Conservation (phyloP, 2,797 vertebrate genomes). For the Rhadinocentrus ornatus region DNA sequence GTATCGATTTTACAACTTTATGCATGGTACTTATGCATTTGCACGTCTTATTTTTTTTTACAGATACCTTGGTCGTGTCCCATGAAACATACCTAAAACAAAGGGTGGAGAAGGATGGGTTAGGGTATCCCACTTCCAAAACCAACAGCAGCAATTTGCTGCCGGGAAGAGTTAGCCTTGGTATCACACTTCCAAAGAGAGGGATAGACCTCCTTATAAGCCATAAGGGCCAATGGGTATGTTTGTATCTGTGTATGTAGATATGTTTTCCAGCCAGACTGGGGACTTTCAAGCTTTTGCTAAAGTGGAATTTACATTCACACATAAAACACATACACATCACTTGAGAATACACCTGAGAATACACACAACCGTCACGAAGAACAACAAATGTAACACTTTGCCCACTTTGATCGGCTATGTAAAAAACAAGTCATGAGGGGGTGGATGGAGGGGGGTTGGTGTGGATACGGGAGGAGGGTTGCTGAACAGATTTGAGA, state of each 20-base stretch:
- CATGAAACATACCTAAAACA: constrained; percentile 56
- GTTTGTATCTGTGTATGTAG: constrained; percentile 46
- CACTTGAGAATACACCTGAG: constrained; percentile 61
- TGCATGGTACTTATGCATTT: constrained; percentile 28
- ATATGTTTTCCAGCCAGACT: constrained; percentile 59
- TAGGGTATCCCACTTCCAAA: constrained; percentile 52
- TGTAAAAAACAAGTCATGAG: constrained; percentile 54
- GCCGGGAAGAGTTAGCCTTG: constrained; percentile 73
- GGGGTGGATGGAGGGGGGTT: not conserved
- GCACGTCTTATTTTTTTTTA: constrained; percentile 33
- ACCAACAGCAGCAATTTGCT: constrained; percentile 69
- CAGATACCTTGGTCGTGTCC: constrained; percentile 48
- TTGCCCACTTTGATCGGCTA: constrained; percentile 75
- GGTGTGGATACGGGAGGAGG: constrained; percentile 46
- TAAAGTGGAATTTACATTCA: constrained; percentile 52
- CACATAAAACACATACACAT: constrained; percentile 34
- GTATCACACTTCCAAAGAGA: constrained; percentile 77
- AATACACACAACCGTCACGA: constrained; percentile 66
- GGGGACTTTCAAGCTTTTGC: constrained; percentile 57
- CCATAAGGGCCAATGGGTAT: constrained; percentile 54
- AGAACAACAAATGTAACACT: constrained; percentile 70
- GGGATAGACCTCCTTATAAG: constrained; percentile 68
- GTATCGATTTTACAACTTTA: constrained; percentile 38
- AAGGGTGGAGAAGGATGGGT: constrained; percentile 21
- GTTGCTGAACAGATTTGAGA: constrained; percentile 54